These are phyloP conservation scores for Drosophila watanabei DNA, from an alignment of 1,140 invertebrate genomes.

Conservation along the genomic window DNA sequence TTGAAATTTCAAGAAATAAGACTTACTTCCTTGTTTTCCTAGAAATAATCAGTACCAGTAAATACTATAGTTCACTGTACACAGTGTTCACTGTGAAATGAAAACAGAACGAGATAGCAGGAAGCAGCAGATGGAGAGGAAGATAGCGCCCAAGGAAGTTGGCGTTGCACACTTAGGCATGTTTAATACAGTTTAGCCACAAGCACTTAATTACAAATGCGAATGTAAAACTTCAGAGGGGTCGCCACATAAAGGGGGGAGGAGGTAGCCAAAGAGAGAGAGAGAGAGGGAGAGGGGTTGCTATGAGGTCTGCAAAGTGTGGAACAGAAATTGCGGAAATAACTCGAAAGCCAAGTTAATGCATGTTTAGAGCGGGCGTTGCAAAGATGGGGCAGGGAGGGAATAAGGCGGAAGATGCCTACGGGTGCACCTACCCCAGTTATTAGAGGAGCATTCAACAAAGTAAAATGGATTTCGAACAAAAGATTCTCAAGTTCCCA, in stretches of 20 bases:
- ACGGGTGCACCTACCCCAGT: constrained; percentile 29
- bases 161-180: constrained; percentile 83
- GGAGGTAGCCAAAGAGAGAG: not conserved
- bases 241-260: constrained; percentile 2
- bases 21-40: not conserved
- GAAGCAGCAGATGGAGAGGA: constrained; percentile 22
- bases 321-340: constrained; percentile 58
- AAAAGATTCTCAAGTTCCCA: constrained; percentile 23
- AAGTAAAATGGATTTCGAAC: constrained; percentile 33
- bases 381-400: not conserved
- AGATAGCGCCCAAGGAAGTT: constrained; percentile 53
- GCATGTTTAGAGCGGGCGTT: constrained; percentile 21
- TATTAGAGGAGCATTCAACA: constrained; percentile 46
- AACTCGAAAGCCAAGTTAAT: constrained; percentile 45
- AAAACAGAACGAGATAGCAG: constrained; percentile 32
- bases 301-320: constrained; percentile 33
- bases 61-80: not conserved
- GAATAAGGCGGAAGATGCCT: constrained; percentile 36
- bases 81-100: constrained; percentile 6
- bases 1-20: not conserved
- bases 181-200: constrained; percentile 85
- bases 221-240: constrained; percentile 30
- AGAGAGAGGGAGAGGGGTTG: not conserved
- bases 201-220: constrained; percentile 85
- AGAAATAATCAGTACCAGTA: not conserved